A percentile compares a stretch with the other conserved stretches of the same genome.
Evolutionary conservation across 30 jellyfish, hydroid and myxozoan species (phyloP).

Genomic region (Hydractinia echinata): DNA sequence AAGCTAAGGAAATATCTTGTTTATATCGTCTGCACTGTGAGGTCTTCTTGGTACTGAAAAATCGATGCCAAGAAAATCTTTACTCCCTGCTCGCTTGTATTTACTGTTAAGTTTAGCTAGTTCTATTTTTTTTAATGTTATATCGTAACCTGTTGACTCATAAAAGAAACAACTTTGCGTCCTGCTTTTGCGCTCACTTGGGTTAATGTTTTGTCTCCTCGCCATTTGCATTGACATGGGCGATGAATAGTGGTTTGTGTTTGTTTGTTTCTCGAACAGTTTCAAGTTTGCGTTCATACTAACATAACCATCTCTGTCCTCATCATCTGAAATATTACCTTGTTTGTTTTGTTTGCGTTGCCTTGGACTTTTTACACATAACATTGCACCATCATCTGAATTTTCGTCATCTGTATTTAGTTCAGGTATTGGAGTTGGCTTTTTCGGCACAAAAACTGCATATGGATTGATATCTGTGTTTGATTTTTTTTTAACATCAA

Average conservation of each 20-base stretch:
- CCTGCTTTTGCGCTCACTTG: neutral
- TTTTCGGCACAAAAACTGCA: slow-evolving; percentile 6
- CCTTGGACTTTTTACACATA: neutral
- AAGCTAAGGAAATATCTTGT: neutral
- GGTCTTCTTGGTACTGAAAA: slow-evolving; percentile 10
- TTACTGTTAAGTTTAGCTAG: neutral
- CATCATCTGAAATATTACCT: neutral
- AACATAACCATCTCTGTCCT: slow-evolving; percentile 21
- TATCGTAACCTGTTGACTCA: neutral
- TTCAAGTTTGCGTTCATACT: slow-evolving; percentile 20
- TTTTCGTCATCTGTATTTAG: slow-evolving; percentile 17
- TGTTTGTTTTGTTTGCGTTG: neutral
- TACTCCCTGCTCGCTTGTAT: slow-evolving; percentile 4
- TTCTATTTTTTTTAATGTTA: neutral
- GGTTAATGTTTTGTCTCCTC: neutral
- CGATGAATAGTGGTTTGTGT: neutral
- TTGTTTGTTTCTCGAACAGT: neutral
- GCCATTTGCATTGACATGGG: slow-evolving; percentile 1
- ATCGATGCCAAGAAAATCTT: neutral
- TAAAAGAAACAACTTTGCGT: slow-evolving; percentile 7
- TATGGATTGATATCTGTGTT: neutral
- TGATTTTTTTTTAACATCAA: neutral
- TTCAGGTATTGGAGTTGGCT: slow-evolving; percentile 9
- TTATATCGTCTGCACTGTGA: slow-evolving; percentile 34
- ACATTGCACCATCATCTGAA: neutral